phyloP scores from a whole-genome alignment of 2,113 vertebrate species.

The Philantomba maxwellii region DNA sequence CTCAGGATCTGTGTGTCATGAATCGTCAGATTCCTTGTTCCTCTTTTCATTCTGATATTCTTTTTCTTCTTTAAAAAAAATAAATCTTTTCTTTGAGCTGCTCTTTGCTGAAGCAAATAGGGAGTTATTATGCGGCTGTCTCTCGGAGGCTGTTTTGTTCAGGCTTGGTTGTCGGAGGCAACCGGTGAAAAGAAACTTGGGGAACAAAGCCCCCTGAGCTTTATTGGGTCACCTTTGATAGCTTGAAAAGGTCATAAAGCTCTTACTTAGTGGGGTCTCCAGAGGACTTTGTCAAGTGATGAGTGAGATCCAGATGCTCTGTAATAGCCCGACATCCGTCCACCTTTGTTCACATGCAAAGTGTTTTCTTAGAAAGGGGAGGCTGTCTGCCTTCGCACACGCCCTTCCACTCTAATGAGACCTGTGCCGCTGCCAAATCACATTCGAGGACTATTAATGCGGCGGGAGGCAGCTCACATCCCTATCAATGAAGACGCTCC shows the following conservation, averaged over 20 bases:
- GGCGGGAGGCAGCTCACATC: neutral
- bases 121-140: neutral
- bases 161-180: conserved; percentile 42
- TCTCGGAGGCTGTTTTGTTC: conserved; percentile 15
- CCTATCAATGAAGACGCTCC: fast-evolving
- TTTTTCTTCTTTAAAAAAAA: neutral
- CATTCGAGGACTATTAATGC: neutral
- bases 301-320: neutral
- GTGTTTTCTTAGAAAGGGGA: neutral
- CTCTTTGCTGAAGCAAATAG: neutral
- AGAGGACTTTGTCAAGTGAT: conserved; percentile 10
- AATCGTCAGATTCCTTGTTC: neutral
- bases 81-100: neutral
- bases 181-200: neutral
- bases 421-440: neutral
- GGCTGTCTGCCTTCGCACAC: fast-evolving
- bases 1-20: neutral
- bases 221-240: conserved; percentile 29
- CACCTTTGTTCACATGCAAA: conserved; percentile 25
- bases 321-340: conserved; percentile 31
- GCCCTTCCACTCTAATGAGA: neutral
- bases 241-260: conserved; percentile 26
- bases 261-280: conserved; percentile 18
- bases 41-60: neutral
- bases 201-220: conserved; percentile 20